Conservation (phyloP, 2,888 invertebrate species). For the Cephus pygmeus region DNA sequence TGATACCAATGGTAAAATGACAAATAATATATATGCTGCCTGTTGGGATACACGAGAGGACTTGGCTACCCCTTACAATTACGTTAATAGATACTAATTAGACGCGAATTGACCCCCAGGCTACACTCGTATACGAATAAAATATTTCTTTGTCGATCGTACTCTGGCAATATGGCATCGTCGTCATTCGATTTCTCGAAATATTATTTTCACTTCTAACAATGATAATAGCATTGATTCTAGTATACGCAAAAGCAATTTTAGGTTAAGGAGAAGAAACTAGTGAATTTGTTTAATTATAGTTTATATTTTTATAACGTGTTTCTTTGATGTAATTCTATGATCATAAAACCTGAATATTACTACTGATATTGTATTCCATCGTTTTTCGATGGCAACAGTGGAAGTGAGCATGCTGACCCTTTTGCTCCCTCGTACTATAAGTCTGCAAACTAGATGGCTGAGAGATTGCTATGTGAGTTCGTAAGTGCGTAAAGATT, state of each 20-base stretch:
- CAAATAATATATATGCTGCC: background rate
- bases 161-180: background rate
- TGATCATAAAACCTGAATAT: background rate
- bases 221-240: background rate
- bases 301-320: background rate
- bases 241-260: background rate
- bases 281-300: background rate
- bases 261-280: background rate
- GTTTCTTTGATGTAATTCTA: background rate
- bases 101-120: slow-evolving; percentile 49
- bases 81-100: slow-evolving; percentile 63
- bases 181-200: background rate
- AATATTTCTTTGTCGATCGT: background rate
- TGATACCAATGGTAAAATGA: background rate
- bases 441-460: background rate
- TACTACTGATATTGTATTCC: background rate
- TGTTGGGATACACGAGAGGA: slow-evolving; percentile 19
- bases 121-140: slow-evolving; percentile 8
- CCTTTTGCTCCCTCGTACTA: background rate
- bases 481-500: background rate
- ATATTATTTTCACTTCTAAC: background rate
- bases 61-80: slow-evolving; percentile 44
- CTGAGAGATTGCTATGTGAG: background rate
- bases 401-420: background rate
- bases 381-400: background rate